A percentile compares a stretch with the other conserved stretches of the same genome.
Evolutionary conservation across 2,888 invertebrate genomes (phyloP).

Genomic region (Halocaridina rubra): DNA sequence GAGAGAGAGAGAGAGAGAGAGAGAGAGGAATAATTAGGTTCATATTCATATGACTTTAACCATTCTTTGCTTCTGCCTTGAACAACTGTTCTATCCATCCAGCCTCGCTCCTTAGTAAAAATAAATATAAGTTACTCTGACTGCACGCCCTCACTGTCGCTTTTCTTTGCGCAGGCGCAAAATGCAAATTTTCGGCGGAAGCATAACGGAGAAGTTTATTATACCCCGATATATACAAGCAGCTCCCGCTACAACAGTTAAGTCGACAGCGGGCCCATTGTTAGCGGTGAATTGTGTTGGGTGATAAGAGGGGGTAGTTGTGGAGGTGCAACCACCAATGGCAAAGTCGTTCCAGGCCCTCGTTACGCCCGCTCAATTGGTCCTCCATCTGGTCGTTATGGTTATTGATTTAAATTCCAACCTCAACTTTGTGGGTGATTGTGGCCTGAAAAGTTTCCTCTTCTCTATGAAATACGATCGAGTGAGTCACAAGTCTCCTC

Average conservation of each 20-base stretch:
- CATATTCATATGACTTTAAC: no score
- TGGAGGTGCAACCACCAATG: background rate
- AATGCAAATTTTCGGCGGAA: slow-evolving; percentile 46
- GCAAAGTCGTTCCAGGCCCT: background rate
- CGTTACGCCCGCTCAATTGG: background rate
- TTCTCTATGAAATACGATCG: no score
- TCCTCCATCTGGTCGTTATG: background rate
- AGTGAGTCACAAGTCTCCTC: no score
- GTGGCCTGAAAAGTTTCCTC: background rate
- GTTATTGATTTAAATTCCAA: background rate
- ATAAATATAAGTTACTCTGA: no score
- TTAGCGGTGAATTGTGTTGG: slow-evolving; percentile 33
- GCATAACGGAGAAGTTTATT: slow-evolving; percentile 50
- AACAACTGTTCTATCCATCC: no score
- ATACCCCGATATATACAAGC: slow-evolving; percentile 29
- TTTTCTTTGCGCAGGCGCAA: slow-evolving; percentile 43
- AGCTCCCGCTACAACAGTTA: slow-evolving; percentile 34
- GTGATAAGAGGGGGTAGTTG: background rate
- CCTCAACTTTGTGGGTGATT: slow-evolving; percentile 2
- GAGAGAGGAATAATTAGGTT: no score
- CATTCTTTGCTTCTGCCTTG: no score
- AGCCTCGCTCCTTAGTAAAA: no score
- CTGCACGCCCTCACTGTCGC: slow-evolving; percentile 13
- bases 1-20: slow-evolving; percentile 8
- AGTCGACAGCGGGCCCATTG: slow-evolving; percentile 39